These are phyloP conservation scores for Nesoenas mayeri DNA, from an alignment of 2,113 vertebrate species.

Conservation along the genomic window DNA sequence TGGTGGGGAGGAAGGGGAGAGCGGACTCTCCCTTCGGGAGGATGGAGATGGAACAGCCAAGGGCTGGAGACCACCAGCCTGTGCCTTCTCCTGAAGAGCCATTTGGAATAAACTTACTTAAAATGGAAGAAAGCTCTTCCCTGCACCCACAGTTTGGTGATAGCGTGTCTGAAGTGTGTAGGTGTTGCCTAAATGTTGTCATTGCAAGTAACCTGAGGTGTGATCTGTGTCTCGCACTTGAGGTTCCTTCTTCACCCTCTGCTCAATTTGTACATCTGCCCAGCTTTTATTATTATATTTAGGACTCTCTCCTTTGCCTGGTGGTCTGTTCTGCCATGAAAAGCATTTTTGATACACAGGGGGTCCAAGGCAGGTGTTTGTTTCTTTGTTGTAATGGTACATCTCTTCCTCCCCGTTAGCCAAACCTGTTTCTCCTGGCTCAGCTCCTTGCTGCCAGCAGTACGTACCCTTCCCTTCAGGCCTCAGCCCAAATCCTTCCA, in stretches of 20 bases:
- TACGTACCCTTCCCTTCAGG: background rate
- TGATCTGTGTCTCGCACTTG: background rate
- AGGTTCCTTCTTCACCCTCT: background rate
- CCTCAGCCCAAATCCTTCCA: background rate
- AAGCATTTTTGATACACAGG: rapidly evolving
- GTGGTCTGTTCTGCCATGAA: background rate
- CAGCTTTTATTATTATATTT: background rate
- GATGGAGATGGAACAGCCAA: background rate
- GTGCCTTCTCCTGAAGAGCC: background rate
- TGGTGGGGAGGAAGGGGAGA: background rate
- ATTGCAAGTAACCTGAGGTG: background rate
- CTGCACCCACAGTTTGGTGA: background rate
- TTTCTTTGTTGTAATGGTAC: rapidly evolving
- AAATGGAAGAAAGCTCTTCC: background rate
- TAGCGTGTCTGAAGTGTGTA: background rate
- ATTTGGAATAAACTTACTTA: background rate
- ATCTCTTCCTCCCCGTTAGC: background rate
- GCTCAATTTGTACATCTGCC: background rate
- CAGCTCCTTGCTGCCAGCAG: background rate
- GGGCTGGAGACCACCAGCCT: background rate
- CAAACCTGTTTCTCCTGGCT: background rate
- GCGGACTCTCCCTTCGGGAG: background rate
- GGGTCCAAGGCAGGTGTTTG: background rate
- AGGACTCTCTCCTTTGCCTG: background rate
- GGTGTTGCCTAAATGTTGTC: background rate